Base-by-base conservation (phyloP, 2,113 vertebrate genomes). In the Oxyura jamaicensis region DNA sequence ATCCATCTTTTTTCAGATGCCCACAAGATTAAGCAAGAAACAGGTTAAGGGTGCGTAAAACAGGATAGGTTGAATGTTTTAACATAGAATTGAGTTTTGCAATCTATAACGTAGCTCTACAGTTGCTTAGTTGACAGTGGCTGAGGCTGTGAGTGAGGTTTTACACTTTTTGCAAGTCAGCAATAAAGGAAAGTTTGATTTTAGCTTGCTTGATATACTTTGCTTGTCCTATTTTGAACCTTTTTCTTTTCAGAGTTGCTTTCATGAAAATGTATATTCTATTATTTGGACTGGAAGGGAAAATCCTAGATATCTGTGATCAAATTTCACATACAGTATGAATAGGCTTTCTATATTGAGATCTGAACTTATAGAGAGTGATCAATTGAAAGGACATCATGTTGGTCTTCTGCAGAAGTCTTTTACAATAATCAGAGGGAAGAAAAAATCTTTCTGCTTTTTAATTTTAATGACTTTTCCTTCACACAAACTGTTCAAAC, bases 401-500 rank as follows among this genome's bases (percentile, higher is more conserved):
- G 8, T 33, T 56, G 33, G 18, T 88, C 1, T 2, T 52, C 15
- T 83, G 21, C 23, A 86, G 20, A 46, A 72, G 5, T 41, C 56
- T 82, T 82, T 46, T n/a, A 74, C 39, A 35, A 2, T 23, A 79
- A 14, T 63, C 31, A 23, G 18, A 42, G 7, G 1, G 10, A 3
- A 21, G 26, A 5, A 6, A 1, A 26, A 63, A 63, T 21, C 1
- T 42, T 55, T 53, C 29, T 79, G 52, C 23, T 59, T 62, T 4
- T 46, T 52, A 69, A 6, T 66, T 86, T 46, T 68, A 52, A 65
- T 55, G 60, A 46, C 1, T 1, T 6, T 69, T 93, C 15, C 22
- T 78, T 87, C 42, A 35, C n/a, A 31, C 18, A 31, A 81, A 46
- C 66, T 52, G 41, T 78, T 94, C 73, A 75, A 94, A 86, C 67